These are phyloP conservation scores for Synanthedon formicaeformis DNA, from an alignment of 2,888 invertebrate species.

Conservation along the genomic window DNA sequence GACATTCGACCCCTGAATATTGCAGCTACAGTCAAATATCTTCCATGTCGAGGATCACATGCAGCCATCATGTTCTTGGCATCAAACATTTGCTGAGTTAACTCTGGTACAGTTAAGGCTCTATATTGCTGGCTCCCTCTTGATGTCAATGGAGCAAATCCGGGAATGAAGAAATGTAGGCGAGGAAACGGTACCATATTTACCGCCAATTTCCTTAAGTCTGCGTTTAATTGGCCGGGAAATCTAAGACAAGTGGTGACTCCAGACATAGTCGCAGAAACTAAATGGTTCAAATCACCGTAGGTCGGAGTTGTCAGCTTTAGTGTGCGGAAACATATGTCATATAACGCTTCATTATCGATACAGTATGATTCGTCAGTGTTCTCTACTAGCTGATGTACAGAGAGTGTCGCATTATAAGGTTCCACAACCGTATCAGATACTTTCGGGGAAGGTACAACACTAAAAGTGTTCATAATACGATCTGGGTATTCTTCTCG, in stretches of 20 bases:
- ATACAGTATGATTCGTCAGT: slow-evolving; percentile 84
- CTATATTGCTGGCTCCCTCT: slow-evolving; percentile 91
- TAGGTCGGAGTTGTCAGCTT: slow-evolving; percentile 83
- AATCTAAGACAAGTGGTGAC: slow-evolving; percentile 85
- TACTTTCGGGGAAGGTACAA: slow-evolving; percentile 82
- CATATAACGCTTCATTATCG: slow-evolving; percentile 83
- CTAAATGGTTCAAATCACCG: slow-evolving; percentile 84
- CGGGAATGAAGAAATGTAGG: slow-evolving; percentile 91
- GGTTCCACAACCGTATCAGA: slow-evolving; percentile 85
- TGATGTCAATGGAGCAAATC: slow-evolving; percentile 85
- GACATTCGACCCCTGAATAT: slow-evolving; percentile 92
- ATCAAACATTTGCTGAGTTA: slow-evolving; percentile 92
- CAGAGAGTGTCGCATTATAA: slow-evolving; percentile 82
- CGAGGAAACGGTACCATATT: slow-evolving; percentile 97
- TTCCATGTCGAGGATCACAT: slow-evolving; percentile 91
- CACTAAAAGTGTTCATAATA: slow-evolving; percentile 81
- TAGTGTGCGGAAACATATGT: slow-evolving; percentile 83
- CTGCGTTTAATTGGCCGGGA: slow-evolving; percentile 92
- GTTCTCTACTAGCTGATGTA: slow-evolving; percentile 82
- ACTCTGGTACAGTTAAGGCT: slow-evolving; percentile 88
- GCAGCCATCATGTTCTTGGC: slow-evolving; percentile 98
- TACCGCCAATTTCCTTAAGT: slow-evolving; percentile 86
- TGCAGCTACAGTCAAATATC: slow-evolving; percentile 90
- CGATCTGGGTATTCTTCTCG: slow-evolving; percentile 83
- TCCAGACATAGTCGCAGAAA: slow-evolving; percentile 79